A percentile compares a stretch with the other conserved stretches of the same genome.
Conservation (phyloP, 1,140 invertebrate genomes). For the Carposina sasakii region DNA sequence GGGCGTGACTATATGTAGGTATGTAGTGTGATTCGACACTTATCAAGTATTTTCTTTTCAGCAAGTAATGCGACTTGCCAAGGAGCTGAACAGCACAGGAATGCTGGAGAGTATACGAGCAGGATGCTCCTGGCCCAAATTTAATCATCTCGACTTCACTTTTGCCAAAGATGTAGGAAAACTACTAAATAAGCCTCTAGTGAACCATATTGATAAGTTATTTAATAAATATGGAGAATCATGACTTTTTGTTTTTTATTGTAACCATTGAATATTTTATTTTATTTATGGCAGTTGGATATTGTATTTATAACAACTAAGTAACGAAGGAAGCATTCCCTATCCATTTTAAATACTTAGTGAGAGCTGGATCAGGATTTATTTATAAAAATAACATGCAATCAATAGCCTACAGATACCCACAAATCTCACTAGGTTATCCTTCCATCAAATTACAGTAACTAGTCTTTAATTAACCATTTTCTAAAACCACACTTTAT, state of each 20-base stretch:
- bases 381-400: no score
- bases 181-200: slow-evolving; percentile 40
- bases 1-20: not conserved
- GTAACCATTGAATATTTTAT: not conserved
- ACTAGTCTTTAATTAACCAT: no score
- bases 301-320: no score
- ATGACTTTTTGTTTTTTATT: slow-evolving; percentile 19
- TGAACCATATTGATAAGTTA: slow-evolving; percentile 34
- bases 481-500: no score
- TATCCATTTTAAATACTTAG: no score
- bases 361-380: no score
- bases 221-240: slow-evolving; percentile 50
- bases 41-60: slow-evolving; percentile 24
- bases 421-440: no score
- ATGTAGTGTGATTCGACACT: not conserved
- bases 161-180: slow-evolving; percentile 50
- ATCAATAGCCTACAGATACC: no score
- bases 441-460: no score
- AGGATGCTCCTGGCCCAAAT: slow-evolving; percentile 45
- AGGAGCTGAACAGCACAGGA: slow-evolving; percentile 33
- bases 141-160: slow-evolving; percentile 57
- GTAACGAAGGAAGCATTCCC: no score
- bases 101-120: slow-evolving; percentile 38
- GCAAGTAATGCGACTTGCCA: slow-evolving; percentile 48
- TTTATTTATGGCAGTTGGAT: no score